Percentiles rank a stretch among this genome's conserved stretches.
Conservation (phyloP, 2,797 vertebrate genomes). For the Tragelaphus eurycerus region DNA sequence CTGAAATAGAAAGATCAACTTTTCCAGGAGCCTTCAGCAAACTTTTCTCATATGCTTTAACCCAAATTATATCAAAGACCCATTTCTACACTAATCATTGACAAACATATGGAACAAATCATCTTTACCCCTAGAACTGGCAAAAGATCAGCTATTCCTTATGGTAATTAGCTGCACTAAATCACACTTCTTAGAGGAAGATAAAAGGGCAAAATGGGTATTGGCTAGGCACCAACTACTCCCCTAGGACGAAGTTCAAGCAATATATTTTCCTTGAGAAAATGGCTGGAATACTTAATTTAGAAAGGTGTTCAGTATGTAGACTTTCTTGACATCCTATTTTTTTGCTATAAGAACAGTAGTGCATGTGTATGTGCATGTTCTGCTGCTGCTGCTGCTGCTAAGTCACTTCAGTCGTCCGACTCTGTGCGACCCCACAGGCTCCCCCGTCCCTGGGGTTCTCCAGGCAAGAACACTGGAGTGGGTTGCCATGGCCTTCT, state of each 20-base stretch:
- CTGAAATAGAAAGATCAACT: neutral
- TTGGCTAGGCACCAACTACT: neutral
- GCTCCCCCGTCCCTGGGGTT: neutral
- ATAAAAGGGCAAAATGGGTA: neutral
- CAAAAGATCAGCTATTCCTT: neutral
- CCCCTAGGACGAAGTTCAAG: neutral
- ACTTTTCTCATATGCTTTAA: neutral
- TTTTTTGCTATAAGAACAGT: neutral
- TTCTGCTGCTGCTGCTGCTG: too few relatives aligned
- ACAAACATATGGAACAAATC: neutral
- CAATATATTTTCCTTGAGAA: neutral
- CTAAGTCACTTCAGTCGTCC: neutral
- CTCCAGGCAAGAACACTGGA: neutral
- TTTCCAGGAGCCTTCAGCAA: neutral
- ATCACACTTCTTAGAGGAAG: neutral
- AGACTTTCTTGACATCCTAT: neutral
- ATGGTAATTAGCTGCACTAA: neutral
- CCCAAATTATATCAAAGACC: neutral
- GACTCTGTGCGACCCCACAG: neutral
- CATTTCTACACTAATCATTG: neutral
- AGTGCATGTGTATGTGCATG: fast-evolving
- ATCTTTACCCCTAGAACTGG: neutral
- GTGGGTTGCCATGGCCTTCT: neutral
- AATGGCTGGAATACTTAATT: neutral
- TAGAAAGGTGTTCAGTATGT: neutral